A percentile compares a stretch with the other conserved stretches of the same genome.
phyloP scores from a whole-genome alignment of 2,113 vertebrate genomes.

The Himantopus leucocephalus region DNA sequence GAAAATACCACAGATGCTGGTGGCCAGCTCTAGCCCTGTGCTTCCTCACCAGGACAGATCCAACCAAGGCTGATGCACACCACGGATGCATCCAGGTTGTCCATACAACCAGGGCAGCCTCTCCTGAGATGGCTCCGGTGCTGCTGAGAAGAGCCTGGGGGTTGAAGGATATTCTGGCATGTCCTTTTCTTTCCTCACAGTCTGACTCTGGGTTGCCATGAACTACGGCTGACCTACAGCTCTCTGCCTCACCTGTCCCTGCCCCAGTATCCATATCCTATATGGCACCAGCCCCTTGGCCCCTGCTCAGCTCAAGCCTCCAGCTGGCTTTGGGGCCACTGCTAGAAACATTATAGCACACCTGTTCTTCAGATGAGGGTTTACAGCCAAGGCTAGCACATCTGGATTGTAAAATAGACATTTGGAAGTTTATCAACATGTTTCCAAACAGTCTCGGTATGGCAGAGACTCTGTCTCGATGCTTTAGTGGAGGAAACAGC shows the following conservation, averaged over 20 bases:
- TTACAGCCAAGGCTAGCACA: slow-evolving; percentile 75
- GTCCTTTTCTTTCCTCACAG: not conserved
- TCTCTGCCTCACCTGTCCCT: slow-evolving; percentile 23
- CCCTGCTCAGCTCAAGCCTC: slow-evolving; percentile 58
- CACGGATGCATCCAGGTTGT: not conserved
- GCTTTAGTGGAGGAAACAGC: slow-evolving; percentile 66
- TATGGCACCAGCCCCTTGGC: slow-evolving; percentile 56
- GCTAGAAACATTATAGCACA: slow-evolving; percentile 76
- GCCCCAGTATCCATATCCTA: slow-evolving; percentile 26
- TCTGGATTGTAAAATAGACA: slow-evolving; percentile 73
- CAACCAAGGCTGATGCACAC: not conserved
- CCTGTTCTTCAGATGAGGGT: slow-evolving; percentile 74
- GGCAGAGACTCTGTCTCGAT: slow-evolving; percentile 55
- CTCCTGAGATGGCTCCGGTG: not conserved
- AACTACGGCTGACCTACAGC: slow-evolving; percentile 30
- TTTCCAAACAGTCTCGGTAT: slow-evolving; percentile 69
- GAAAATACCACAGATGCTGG: not conserved
- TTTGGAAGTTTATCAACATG: slow-evolving; percentile 71
- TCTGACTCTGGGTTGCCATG: not conserved
- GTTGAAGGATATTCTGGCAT: not conserved
- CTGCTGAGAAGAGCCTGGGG: not conserved
- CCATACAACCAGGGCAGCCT: not conserved
- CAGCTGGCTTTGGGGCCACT: slow-evolving; percentile 67
- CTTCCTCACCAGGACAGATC: not conserved
- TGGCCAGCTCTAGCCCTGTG: not conserved